Conservation (phyloP, 1,140 invertebrate genomes). For the Trachelipus rathkii region DNA sequence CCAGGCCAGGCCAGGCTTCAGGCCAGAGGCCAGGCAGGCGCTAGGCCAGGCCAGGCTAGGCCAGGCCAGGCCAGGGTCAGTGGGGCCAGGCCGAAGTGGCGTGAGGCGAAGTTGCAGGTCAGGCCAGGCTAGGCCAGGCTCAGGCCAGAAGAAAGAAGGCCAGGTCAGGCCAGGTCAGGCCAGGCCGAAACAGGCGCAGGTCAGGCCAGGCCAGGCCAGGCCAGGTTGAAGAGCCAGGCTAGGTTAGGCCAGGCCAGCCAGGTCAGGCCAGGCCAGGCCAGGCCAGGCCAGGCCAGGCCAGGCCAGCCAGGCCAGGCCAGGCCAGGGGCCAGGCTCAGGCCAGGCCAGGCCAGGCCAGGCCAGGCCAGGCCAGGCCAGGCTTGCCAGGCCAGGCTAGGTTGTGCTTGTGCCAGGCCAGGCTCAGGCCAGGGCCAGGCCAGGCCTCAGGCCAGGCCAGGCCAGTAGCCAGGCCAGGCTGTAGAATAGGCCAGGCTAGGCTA, state of each 20-base stretch:
- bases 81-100: not conserved
- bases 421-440: constrained; percentile 17
- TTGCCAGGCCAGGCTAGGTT: constrained; percentile 13
- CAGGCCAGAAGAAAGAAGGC: not conserved
- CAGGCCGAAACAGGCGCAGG: constrained; percentile 9
- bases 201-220: constrained; percentile 25
- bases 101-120: too few species aligned
- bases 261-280: constrained; percentile 22
- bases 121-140: constrained; percentile 35
- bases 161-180: constrained; percentile 23
- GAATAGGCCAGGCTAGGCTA: constrained; percentile 27
- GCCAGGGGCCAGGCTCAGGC: constrained; percentile 11
- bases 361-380: too few species aligned
- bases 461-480: constrained; percentile 16
- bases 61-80: constrained; percentile 24
- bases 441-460: constrained; percentile 21
- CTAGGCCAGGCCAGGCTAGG: constrained; percentile 36
- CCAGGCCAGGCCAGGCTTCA: not conserved
- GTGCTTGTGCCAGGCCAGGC: constrained; percentile 20
- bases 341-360: too few species aligned
- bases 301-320: too few species aligned
- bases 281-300: constrained; percentile 23
- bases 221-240: constrained; percentile 5
- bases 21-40: not conserved
- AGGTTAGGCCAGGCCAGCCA: too few species aligned